Evolutionary conservation across 2,113 vertebrate genomes (phyloP).

Genomic region (Melanocharis versteri): DNA sequence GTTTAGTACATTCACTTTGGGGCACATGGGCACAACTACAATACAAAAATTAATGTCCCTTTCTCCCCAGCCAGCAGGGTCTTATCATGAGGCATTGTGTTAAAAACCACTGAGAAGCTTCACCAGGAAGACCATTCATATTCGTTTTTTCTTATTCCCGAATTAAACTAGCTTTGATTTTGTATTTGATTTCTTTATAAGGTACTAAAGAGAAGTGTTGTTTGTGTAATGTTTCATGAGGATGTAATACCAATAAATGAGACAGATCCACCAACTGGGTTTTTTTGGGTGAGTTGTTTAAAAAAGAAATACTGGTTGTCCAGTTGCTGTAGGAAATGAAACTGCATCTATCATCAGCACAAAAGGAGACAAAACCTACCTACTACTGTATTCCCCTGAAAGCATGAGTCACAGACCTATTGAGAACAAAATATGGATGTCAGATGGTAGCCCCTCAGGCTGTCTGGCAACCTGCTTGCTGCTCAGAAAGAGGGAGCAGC

Average conservation of each 20-base stretch:
- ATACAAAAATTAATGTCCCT: neutral
- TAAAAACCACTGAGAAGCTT: slow-evolving; percentile 14
- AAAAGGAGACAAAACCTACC: neutral
- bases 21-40: neutral
- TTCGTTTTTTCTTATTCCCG: neutral
- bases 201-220: neutral
- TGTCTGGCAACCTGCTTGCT: slow-evolving; percentile 32
- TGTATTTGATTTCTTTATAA: neutral
- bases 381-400: slow-evolving; percentile 23
- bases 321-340: slow-evolving; percentile 41
- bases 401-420: slow-evolving; percentile 6
- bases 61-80: neutral
- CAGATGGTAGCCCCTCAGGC: slow-evolving; percentile 45
- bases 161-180: neutral
- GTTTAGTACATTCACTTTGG: fast-evolving
- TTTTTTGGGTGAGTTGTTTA: neutral
- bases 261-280: neutral
- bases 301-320: slow-evolving; percentile 19
- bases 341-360: slow-evolving; percentile 31
- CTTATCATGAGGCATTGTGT: neutral
- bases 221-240: neutral
- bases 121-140: neutral
- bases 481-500: slow-evolving; percentile 32
- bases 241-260: neutral
- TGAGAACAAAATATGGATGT: slow-evolving; percentile 57